Evolutionary conservation across 2,888 invertebrate genomes (phyloP).

Genomic region (Chelonus formosanus): DNA sequence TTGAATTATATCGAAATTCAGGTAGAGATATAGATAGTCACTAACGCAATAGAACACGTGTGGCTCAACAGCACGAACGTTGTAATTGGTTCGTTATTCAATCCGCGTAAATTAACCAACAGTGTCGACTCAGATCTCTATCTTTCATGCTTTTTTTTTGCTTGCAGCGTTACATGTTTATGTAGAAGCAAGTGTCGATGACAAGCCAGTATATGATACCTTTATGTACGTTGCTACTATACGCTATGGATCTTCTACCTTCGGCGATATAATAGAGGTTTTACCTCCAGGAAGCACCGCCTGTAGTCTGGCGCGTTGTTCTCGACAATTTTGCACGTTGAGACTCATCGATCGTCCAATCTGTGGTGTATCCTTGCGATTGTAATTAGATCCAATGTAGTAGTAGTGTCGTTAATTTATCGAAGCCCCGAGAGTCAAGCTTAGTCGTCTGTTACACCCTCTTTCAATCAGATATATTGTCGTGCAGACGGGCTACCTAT

Average conservation of each 20-base stretch:
- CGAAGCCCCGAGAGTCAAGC: not conserved
- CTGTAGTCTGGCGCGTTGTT: constrained; percentile 19
- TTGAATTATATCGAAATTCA: too few relatives aligned
- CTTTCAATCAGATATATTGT: constrained; percentile 2
- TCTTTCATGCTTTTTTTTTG: constrained; percentile 13
- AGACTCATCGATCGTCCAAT: constrained; percentile 19
- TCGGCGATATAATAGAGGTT: constrained; percentile 29
- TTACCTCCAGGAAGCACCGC: constrained; percentile 12
- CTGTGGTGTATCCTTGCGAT: constrained; percentile 15
- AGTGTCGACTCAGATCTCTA: constrained; percentile 29
- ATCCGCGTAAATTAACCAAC: constrained; percentile 49
- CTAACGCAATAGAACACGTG: constrained; percentile 35
- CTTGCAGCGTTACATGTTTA: not conserved
- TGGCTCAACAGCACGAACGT: constrained; percentile 43
- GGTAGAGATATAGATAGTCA: constrained; percentile 7
- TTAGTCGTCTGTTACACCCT: constrained; percentile 4
- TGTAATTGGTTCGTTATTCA: constrained; percentile 56
- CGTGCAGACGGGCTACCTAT: not conserved
- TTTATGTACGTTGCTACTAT: not conserved
- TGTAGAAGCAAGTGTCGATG: not conserved
- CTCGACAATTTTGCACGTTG: not conserved
- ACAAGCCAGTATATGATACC: constrained; percentile 2
- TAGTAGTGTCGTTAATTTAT: constrained; percentile 23
- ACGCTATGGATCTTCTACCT: not conserved
- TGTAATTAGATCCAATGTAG: constrained; percentile 28